Evolutionary conservation across 1,140 invertebrate genomes (phyloP).

Genomic region (Pectinophora gossypiella): DNA sequence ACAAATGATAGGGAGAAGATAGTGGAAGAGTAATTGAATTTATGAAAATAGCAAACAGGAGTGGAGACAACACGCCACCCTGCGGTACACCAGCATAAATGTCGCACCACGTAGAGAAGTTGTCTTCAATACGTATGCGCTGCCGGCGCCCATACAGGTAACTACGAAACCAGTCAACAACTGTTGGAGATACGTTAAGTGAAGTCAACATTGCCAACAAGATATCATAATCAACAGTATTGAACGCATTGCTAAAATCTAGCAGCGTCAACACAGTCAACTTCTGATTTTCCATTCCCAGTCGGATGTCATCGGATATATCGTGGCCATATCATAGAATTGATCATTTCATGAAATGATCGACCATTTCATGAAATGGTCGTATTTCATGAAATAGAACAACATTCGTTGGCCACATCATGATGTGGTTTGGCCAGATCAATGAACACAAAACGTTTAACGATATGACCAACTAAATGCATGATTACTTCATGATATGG

Average conservation of each 20-base stretch:
- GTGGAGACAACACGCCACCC: not conserved
- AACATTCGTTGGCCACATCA: no score
- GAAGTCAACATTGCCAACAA: not conserved
- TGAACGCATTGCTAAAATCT: not conserved
- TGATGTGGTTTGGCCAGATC: no score
- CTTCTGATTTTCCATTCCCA: not conserved
- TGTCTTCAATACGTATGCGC: not conserved
- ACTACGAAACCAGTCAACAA: not conserved
- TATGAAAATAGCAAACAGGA: not conserved
- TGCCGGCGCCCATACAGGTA: not conserved
- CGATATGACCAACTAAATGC: no score
- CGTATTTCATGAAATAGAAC: no score
- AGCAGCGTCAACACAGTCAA: not conserved
- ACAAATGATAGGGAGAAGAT: slow-evolving; percentile 1
- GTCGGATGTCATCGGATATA: not conserved
- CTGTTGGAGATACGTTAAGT: not conserved
- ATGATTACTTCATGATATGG: no score
- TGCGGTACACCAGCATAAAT: not conserved
- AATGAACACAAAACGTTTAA: no score
- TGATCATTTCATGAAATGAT: no score
- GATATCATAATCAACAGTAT: not conserved
- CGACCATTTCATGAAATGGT: no score
- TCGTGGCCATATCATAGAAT: no score
- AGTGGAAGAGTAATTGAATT: not conserved
- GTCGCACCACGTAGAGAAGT: not conserved